Conservation (phyloP, 2,888 invertebrate species). For the Tenthredo livida region DNA sequence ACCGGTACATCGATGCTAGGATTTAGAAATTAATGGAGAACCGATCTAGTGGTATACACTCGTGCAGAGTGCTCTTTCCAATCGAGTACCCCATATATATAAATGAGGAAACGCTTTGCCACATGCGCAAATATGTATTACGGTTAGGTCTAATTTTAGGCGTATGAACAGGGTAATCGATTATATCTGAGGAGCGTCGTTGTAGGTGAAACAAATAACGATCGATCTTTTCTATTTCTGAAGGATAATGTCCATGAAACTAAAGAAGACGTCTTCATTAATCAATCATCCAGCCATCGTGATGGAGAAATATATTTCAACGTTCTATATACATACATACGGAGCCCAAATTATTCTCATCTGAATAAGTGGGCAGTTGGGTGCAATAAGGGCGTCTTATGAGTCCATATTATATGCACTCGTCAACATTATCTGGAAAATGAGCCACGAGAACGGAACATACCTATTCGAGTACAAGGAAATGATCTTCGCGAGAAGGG, state of each 20-base stretch:
- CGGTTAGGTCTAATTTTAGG: conserved; percentile 28
- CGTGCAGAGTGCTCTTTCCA: background rate
- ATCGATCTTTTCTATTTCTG: conserved; percentile 37
- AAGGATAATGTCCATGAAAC: conserved; percentile 2
- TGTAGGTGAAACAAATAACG: conserved; percentile 24
- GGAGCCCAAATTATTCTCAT: background rate
- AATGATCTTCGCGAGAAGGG: too few relatives aligned
- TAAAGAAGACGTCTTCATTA: background rate
- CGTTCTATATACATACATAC: too few relatives aligned
- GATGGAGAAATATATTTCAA: background rate
- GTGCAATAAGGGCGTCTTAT: too few relatives aligned
- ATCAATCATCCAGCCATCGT: conserved; percentile 20
- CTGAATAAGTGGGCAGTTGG: too few relatives aligned
- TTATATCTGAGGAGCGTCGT: conserved; percentile 1
- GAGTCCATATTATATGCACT: too few relatives aligned
- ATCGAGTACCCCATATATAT: too few relatives aligned
- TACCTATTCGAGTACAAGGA: too few relatives aligned
- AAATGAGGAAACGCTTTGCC: background rate
- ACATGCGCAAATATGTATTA: background rate
- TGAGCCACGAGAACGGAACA: background rate
- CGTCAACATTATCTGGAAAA: background rate
- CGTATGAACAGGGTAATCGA: conserved; percentile 24
- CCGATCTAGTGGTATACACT: background rate
- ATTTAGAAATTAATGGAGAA: background rate
- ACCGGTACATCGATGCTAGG: background rate